phyloP scores from a whole-genome alignment of 2,888 invertebrate species.

The Aethes cnicana region DNA sequence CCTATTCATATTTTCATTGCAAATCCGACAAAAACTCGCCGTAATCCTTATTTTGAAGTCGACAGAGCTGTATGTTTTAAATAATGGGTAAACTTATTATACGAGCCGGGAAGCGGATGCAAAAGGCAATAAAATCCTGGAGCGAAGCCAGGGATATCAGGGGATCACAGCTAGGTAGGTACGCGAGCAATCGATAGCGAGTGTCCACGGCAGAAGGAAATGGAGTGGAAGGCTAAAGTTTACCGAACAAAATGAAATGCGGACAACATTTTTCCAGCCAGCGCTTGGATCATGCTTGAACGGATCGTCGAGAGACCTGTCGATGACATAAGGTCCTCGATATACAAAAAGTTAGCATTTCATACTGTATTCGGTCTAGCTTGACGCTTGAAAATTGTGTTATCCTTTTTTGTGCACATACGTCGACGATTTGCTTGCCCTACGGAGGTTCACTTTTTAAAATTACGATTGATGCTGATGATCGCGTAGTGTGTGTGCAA shows the following conservation, averaged over 20 bases:
- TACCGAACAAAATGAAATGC: conserved; percentile 2
- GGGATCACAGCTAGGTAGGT: conserved; percentile 7
- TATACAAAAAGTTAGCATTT: neutral
- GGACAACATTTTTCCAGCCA: too few relatives aligned
- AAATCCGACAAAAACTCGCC: too few relatives aligned
- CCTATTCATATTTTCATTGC: too few relatives aligned
- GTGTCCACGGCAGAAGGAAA: conserved; percentile 10
- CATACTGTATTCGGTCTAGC: too few relatives aligned
- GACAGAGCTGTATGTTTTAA: neutral
- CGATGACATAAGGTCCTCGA: neutral
- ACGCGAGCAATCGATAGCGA: conserved; percentile 9
- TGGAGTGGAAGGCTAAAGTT: conserved; percentile 7
- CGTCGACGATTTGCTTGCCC: too few relatives aligned
- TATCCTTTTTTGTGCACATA: too few relatives aligned
- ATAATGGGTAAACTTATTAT: conserved; percentile 3
- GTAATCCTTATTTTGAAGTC: too few relatives aligned
- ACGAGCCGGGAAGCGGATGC: conserved; percentile 1
- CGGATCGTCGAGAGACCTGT: neutral
- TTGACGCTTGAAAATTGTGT: too few relatives aligned
- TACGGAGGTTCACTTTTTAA: too few relatives aligned
- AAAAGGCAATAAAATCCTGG: conserved; percentile 4
- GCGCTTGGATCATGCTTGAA: neutral
- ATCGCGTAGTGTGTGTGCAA: too few relatives aligned
- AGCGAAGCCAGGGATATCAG: conserved; percentile 13
- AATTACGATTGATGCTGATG: too few relatives aligned